Conservation (phyloP, 2,888 invertebrate species). For the Tetramorium bicarinatum region DNA sequence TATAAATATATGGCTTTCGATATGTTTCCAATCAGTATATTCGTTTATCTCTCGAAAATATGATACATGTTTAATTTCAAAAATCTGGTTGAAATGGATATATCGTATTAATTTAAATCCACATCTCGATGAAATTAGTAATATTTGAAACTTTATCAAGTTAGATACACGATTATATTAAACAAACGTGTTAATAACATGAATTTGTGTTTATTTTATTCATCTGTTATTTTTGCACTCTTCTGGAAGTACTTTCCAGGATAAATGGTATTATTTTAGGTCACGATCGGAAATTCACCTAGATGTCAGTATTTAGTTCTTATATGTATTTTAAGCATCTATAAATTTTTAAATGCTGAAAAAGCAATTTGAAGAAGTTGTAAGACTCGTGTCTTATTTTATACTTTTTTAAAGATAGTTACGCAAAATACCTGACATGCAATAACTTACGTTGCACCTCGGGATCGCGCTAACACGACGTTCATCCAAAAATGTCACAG, state of each 20-base stretch:
- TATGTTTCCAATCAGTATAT: neutral
- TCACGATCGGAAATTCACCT: neutral
- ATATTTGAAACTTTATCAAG: constrained; percentile 3
- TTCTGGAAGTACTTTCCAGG: neutral
- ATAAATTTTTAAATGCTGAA: neutral
- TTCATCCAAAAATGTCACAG: constrained; percentile 50
- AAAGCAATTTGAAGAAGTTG: neutral
- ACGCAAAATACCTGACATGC: constrained; percentile 17
- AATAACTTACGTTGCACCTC: constrained; percentile 46
- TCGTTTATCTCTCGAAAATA: constrained; percentile 5
- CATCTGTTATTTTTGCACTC: neutral
- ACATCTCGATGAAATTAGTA: neutral
- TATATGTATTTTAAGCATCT: neutral
- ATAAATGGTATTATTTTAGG: neutral
- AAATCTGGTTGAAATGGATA: neutral
- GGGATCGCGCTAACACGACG: constrained; percentile 45
- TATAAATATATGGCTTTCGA: neutral
- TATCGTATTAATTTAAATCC: neutral
- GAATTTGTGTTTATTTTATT: neutral
- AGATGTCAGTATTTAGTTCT: neutral
- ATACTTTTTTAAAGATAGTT: neutral
- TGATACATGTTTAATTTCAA: neutral
- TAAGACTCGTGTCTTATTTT: neutral
- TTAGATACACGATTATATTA: neutral
- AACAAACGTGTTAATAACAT: neutral